These are phyloP conservation scores for Cirrhinus molitorella DNA, from an alignment of 2,797 vertebrate species.

Conservation along the genomic window DNA sequence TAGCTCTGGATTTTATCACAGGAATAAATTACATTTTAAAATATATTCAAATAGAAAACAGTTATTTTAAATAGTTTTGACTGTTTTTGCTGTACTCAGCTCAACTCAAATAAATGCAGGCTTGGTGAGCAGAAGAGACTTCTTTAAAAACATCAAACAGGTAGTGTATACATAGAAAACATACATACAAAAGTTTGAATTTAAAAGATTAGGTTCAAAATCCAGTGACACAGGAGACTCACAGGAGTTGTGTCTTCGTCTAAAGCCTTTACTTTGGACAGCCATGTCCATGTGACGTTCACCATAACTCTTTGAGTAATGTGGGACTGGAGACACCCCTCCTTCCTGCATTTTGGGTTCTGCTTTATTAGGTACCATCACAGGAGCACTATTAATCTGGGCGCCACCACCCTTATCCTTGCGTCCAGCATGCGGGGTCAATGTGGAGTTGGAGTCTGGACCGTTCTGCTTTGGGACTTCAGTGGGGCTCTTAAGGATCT, in stretches of 20 bases:
- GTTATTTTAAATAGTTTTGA: too few relatives aligned
- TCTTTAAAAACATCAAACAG: too few relatives aligned
- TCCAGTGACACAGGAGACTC: slow-evolving; percentile 68
- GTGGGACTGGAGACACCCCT: slow-evolving; percentile 81
- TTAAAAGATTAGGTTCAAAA: neutral
- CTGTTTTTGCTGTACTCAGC: too few relatives aligned
- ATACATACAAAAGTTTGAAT: neutral
- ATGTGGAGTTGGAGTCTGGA: slow-evolving; percentile 32
- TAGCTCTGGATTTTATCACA: too few relatives aligned
- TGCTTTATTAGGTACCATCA: slow-evolving; percentile 84
- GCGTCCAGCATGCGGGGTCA: slow-evolving; percentile 39
- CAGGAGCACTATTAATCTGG: slow-evolving; percentile 77
- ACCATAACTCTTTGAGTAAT: slow-evolving; percentile 93
- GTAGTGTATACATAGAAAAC: too few relatives aligned
- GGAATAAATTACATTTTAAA: too few relatives aligned
- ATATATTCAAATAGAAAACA: too few relatives aligned
- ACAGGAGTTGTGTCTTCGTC: slow-evolving; percentile 96
- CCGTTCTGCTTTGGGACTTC: slow-evolving; percentile 52
- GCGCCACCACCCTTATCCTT: slow-evolving; percentile 59
- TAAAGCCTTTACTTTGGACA: slow-evolving; percentile 88
- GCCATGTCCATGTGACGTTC: slow-evolving; percentile 87
- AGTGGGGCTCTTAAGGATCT: slow-evolving; percentile 79
- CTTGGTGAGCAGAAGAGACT: too few relatives aligned
- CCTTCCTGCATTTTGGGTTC: slow-evolving; percentile 78
- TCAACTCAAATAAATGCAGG: too few relatives aligned